Percentiles rank a stretch among this genome's conserved stretches.
Evolutionary conservation across 2,888 invertebrate genomes (phyloP).

Genomic region (Pachliopta kotzebuea): DNA sequence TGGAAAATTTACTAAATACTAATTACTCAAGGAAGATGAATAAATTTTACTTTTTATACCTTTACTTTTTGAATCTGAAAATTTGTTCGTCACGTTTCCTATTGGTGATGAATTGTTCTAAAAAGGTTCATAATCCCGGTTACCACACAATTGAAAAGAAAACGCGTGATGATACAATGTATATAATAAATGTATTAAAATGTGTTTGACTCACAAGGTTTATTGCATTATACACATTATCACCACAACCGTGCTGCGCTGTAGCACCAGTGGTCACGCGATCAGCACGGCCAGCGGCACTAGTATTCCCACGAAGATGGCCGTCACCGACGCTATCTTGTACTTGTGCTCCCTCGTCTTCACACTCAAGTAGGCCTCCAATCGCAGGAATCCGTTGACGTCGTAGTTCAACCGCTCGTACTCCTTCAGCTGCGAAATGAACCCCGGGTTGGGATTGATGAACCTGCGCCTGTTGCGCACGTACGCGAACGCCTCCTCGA

Average conservation of each 20-base stretch:
- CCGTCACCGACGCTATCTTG: constrained; percentile 64
- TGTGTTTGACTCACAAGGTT: constrained; percentile 25
- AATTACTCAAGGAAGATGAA: not conserved
- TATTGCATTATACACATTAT: constrained; percentile 25
- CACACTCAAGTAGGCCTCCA: constrained; percentile 65
- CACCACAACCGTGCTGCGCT: constrained; percentile 9
- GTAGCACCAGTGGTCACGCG: constrained; percentile 41
- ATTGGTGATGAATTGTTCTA: not conserved
- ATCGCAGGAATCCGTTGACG: constrained; percentile 55
- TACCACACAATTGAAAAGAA: not conserved
- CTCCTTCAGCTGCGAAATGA: constrained; percentile 94
- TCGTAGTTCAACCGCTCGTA: constrained; percentile 62
- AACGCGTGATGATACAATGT: not conserved
- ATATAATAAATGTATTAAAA: constrained; percentile 13
- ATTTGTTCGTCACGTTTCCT: not conserved
- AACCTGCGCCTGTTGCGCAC: constrained; percentile 93
- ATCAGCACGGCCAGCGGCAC: constrained; percentile 63
- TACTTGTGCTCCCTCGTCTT: constrained; percentile 64
- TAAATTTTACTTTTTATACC: not conserved
- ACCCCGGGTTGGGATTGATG: constrained; percentile 97
- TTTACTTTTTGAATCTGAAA: not conserved
- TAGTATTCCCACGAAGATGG: constrained; percentile 56
- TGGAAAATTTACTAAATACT: not conserved
- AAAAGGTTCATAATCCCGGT: not conserved
- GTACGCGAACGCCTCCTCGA: constrained; percentile 92